Evolutionary conservation across 2,113 vertebrate species (phyloP).

Genomic region (Garra rufa): DNA sequence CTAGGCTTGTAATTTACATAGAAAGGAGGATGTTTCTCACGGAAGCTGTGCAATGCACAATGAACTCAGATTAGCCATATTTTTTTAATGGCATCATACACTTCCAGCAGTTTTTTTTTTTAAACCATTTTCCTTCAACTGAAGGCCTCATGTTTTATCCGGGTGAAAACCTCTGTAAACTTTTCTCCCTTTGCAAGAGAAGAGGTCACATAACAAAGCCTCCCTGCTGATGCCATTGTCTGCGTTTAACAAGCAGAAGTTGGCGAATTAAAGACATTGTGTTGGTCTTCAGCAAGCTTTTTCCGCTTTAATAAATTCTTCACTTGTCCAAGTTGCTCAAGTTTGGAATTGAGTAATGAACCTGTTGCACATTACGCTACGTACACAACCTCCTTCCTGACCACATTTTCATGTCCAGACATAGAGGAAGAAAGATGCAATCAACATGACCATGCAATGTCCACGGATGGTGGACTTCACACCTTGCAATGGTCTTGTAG

Average conservation of each 20-base stretch:
- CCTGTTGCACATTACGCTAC: background rate
- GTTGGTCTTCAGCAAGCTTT: background rate
- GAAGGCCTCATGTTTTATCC: background rate
- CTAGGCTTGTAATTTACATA: background rate
- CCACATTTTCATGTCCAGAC: background rate
- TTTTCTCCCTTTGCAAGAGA: constrained; percentile 61
- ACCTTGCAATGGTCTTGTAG: background rate
- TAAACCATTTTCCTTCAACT: background rate
- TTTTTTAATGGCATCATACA: background rate
- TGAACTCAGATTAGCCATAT: background rate
- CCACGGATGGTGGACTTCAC: background rate
- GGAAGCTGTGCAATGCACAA: background rate
- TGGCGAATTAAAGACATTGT: constrained; percentile 26
- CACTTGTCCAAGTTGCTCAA: background rate
- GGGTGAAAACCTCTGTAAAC: background rate
- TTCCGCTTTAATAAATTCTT: background rate
- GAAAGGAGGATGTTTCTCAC: background rate
- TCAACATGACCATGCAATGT: background rate
- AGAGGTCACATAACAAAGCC: constrained; percentile 67
- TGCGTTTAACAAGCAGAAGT: constrained; percentile 61
- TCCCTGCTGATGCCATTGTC: constrained; percentile 68
- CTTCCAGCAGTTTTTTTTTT: background rate
- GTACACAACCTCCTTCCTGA: background rate
- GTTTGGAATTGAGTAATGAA: background rate
- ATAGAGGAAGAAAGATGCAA: background rate